Conservation (phyloP, 2,888 invertebrate species). For the Andricus curvator region DNA sequence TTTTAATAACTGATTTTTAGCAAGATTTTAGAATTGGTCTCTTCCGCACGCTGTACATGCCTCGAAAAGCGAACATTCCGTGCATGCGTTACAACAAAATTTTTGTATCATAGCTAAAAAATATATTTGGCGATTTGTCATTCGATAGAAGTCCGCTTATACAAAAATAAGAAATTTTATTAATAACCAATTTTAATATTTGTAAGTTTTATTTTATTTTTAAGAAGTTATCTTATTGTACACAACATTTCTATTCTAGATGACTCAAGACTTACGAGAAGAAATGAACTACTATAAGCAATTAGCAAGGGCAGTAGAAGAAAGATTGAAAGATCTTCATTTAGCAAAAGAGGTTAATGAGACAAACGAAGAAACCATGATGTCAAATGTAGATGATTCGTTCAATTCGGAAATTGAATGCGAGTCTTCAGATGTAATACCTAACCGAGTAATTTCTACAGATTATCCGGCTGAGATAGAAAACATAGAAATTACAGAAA, state of each 20-base stretch:
- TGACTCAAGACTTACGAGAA: slow-evolving; percentile 82
- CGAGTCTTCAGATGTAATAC: background rate
- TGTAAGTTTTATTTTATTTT: no score
- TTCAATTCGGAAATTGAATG: slow-evolving; percentile 41
- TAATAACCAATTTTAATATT: no score
- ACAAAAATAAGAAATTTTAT: no score
- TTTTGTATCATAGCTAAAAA: no score
- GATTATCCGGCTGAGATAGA: slow-evolving; percentile 22
- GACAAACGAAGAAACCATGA: background rate
- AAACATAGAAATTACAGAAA: slow-evolving; percentile 32
- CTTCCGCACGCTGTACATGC: no score
- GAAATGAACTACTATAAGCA: slow-evolving; percentile 85
- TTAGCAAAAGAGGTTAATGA: slow-evolving; percentile 18
- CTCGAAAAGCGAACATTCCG: no score
- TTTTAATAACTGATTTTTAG: no score
- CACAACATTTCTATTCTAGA: slow-evolving; percentile 78
- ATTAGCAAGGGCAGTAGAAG: slow-evolving; percentile 84
- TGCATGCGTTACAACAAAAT: no score
- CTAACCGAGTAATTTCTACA: background rate
- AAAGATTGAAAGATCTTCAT: slow-evolving; percentile 77
- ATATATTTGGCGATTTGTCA: no score
- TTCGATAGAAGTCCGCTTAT: no score
- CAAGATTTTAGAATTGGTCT: no score
- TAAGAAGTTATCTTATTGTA: no score
- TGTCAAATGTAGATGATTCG: slow-evolving; percentile 16